phyloP scores from a whole-genome alignment of 2,797 vertebrate species.

The Adelosebastes latens region DNA sequence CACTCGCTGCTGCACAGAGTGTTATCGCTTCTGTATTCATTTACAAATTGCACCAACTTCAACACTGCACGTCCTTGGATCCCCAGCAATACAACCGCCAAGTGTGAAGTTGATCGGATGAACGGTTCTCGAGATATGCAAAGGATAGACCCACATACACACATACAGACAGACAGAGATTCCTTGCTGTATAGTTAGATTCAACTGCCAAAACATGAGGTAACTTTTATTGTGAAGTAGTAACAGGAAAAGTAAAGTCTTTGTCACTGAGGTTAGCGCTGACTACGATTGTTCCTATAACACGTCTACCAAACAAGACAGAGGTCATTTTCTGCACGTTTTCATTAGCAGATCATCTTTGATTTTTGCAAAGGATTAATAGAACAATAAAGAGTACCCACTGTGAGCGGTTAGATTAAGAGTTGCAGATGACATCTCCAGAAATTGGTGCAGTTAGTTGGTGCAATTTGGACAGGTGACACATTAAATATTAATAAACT shows the following conservation, averaged over 20 bases:
- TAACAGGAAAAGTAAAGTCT: background rate
- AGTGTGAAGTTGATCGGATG: too few species aligned
- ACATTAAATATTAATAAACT: background rate
- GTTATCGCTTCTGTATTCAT: too few species aligned
- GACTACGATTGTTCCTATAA: background rate
- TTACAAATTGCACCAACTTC: too few species aligned
- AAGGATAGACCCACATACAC: too few species aligned
- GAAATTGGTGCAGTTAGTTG: too few species aligned
- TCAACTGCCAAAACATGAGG: too few species aligned
- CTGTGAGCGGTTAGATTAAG: too few species aligned
- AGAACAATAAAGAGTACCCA: background rate
- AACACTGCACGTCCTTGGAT: background rate
- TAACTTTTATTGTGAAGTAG: constrained; percentile 6
- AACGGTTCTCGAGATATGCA: fast-evolving
- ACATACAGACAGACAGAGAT: too few species aligned
- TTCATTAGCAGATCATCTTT: background rate
- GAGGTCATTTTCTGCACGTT: background rate
- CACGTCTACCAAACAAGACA: background rate
- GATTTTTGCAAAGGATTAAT: background rate
- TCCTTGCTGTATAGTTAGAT: too few species aligned
- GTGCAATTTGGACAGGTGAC: background rate
- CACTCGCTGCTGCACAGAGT: background rate
- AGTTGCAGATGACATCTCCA: too few species aligned
- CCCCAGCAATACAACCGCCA: too few species aligned
- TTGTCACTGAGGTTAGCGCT: background rate